phyloP scores from a whole-genome alignment of 2,888 invertebrate genomes.

The Eulithis prunata region DNA sequence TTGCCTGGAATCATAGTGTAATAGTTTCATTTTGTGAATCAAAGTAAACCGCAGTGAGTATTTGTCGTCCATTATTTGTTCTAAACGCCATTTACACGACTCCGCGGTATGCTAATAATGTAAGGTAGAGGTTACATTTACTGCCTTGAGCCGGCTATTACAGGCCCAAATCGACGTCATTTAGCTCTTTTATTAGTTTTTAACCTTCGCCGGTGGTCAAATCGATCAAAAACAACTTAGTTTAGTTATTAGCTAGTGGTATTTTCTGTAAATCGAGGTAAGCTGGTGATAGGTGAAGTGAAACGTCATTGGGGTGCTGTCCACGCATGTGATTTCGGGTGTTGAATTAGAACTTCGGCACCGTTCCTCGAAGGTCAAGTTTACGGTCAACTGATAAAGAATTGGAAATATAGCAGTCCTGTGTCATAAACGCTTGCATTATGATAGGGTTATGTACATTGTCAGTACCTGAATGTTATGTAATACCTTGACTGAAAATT shows the following conservation, averaged over 20 bases:
- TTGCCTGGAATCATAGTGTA: constrained; percentile 65
- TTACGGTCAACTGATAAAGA: constrained; percentile 55
- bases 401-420: constrained; percentile 10
- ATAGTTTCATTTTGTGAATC: constrained; percentile 66
- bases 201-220: constrained; percentile 19
- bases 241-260: background rate
- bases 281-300: constrained; percentile 37
- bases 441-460: constrained; percentile 16
- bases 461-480: constrained; percentile 60
- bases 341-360: constrained; percentile 56
- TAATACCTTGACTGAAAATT: constrained; percentile 68
- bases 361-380: constrained; percentile 72
- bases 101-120: constrained; percentile 1
- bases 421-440: constrained; percentile 5
- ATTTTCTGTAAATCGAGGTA: constrained; percentile 20
- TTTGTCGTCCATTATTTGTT: constrained; percentile 26
- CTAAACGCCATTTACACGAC: constrained; percentile 6
- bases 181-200: constrained; percentile 49
- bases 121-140: constrained; percentile 52
- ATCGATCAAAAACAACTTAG: constrained; percentile 8
- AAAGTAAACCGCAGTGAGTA: constrained; percentile 70
- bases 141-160: constrained; percentile 59
- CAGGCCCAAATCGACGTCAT: constrained; percentile 66
- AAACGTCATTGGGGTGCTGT: constrained; percentile 49
- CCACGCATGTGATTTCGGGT: constrained; percentile 64